Evolutionary conservation across 2,888 invertebrate species (phyloP), one percentile per base, ranked within the genome.

Genomic region (Agonopterix subpropinquella): DNA sequence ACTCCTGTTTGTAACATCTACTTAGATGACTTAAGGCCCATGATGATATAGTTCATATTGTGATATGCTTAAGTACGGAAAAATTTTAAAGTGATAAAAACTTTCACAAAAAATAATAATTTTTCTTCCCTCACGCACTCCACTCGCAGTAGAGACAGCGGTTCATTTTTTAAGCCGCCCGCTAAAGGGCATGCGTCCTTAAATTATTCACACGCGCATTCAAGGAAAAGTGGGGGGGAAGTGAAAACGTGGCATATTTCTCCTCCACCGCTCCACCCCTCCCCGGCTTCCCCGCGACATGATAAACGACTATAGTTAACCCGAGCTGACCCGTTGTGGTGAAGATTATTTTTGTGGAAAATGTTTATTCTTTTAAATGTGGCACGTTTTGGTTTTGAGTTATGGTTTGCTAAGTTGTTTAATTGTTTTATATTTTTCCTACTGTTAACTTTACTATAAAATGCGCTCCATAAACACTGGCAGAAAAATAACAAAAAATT

Each of bases 301-400:
- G 71, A 73, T 62, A 65, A 68, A 73, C 64, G 71, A 66, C 65
- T 15, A 59, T 43, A 39, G 41, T 48, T 13, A 41, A 50, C 46
- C 47, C 46, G 46, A 10, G 39, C 43, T 48, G 47, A 48, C 47
- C 47, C 44, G 39, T 11, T 39, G 43, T 8, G 7, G 39, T 37
- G 35, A 36, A 13, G 47, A 35, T 43, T 15, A 51, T 44, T 48
- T 44, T 51, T 42, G 18, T 8, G 10, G 9, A 45, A 36, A 45
- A 36, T n/a, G 15, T 18, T 18, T 36, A 9, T 11, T 44, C 35
- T 44, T n/a, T 28, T 28, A 28, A 28, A 28, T 28, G 28, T 28
- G 28, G 28, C 2, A 28, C 28, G 28, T 2, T 28, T 5, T 28
- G 28, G 28, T 28, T 28, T 28, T 28, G 28, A 28, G 5, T 28